These are phyloP conservation scores for Notothenia coriiceps DNA, from an alignment of 2,113 vertebrate genomes.

Conservation along the genomic window DNA sequence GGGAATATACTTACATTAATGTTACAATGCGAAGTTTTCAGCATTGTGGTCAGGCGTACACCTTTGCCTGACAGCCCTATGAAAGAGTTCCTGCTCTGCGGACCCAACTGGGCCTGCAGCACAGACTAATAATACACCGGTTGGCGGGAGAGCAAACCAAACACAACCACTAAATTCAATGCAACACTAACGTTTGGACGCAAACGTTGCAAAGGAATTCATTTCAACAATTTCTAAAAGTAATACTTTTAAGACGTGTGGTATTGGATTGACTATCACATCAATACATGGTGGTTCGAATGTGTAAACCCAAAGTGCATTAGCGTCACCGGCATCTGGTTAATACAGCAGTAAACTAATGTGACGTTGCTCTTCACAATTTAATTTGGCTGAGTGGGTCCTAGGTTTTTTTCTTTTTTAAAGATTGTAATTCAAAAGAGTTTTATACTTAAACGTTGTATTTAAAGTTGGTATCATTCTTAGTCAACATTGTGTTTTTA, in stretches of 20 bases:
- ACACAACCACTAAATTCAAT: slow-evolving; percentile 19
- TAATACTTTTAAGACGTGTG: accelerated
- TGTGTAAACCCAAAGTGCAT: background rate
- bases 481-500: background rate
- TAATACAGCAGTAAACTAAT: background rate
- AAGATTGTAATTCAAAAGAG: background rate
- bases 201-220: background rate
- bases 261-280: background rate
- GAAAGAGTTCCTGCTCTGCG: slow-evolving; percentile 8
- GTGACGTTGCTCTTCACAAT: background rate
- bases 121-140: slow-evolving; percentile 25
- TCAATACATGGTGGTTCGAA: background rate
- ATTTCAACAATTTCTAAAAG: background rate
- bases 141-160: slow-evolving; percentile 83
- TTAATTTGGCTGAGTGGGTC: too few relatives aligned
- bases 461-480: background rate
- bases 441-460: background rate
- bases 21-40: background rate
- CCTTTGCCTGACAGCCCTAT: slow-evolving; percentile 10
- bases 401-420: background rate
- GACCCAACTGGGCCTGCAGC: slow-evolving; percentile 50
- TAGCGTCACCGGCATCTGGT: background rate
- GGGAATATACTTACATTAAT: accelerated
- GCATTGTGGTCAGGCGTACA: background rate
- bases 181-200: background rate